These are phyloP conservation scores for Lysiphlebus fabarum DNA, from an alignment of 1,140 invertebrate genomes.

Conservation along the genomic window DNA sequence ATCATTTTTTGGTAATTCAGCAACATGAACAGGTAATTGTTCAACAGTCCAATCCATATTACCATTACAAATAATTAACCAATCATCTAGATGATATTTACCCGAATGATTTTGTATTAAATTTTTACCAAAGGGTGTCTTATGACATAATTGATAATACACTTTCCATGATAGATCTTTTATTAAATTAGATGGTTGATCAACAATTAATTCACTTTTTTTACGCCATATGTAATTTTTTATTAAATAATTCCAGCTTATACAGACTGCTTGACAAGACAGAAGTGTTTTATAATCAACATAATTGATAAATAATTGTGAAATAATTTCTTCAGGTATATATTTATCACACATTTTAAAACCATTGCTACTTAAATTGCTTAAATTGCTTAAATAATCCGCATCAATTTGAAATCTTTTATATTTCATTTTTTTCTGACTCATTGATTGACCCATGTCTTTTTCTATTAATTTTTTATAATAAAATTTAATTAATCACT, in stretches of 20 bases:
- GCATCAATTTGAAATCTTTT: no score
- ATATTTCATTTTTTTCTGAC: no score
- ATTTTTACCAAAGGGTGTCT: constrained; percentile 49
- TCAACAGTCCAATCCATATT: constrained; percentile 44
- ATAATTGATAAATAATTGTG: constrained; percentile 39
- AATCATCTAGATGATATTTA: constrained; percentile 35
- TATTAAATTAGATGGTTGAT: constrained; percentile 27
- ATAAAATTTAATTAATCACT: no score
- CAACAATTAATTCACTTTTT: constrained; percentile 37
- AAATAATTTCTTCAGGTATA: constrained; percentile 47
- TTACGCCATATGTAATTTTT: constrained; percentile 49
- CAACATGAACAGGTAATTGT: constrained; percentile 39
- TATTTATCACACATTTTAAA: constrained; percentile 38
- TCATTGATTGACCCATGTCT: no score
- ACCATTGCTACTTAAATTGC: no score
- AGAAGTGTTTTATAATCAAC: constrained; percentile 39
- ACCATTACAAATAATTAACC: constrained; percentile 40
- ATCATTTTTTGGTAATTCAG: constrained; percentile 39
- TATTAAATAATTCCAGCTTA: constrained; percentile 48
- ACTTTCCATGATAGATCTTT: constrained; percentile 39
- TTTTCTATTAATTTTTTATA: no score
- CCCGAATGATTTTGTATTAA: constrained; percentile 53
- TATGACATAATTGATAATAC: constrained; percentile 45
- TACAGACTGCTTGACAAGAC: constrained; percentile 51
- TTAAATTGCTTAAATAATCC: no score